Conservation (phyloP, 2,113 vertebrate species). For the Rutilus rutilus region DNA sequence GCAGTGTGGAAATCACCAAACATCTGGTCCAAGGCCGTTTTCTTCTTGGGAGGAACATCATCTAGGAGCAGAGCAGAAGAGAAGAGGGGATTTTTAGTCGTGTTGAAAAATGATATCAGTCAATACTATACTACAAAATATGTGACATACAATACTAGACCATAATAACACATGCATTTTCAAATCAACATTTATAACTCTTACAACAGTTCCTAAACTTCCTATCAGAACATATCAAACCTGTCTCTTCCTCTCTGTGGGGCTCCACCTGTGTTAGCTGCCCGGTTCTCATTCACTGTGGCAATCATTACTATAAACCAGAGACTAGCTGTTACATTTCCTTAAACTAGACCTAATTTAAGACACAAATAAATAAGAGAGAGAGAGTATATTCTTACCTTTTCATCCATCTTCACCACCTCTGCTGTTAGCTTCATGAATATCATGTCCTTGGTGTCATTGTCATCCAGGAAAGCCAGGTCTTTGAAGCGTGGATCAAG, state of each 20-base stretch:
- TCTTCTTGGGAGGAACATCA: constrained; percentile 18
- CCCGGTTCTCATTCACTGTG: neutral
- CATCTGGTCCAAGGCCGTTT: constrained; percentile 46
- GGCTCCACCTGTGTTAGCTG: neutral
- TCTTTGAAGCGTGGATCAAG: too few species aligned
- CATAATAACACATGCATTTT: neutral
- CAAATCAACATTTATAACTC: too few species aligned
- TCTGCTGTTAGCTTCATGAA: neutral
- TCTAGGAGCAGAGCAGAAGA: constrained; percentile 28
- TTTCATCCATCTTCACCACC: neutral
- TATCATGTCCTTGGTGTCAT: too few species aligned
- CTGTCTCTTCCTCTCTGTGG: neutral
- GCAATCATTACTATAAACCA: too few species aligned
- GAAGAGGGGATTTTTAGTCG: neutral
- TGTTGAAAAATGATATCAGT: too few species aligned
- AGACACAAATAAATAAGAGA: too few species aligned
- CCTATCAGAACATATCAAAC: neutral
- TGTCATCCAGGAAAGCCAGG: too few species aligned
- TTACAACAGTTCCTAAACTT: neutral
- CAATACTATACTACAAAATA: too few species aligned
- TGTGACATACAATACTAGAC: too few species aligned
- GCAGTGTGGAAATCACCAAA: constrained; percentile 34
- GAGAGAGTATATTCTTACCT: constrained; percentile 1
- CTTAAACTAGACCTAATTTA: too few species aligned
- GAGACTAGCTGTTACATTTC: too few species aligned